Evolutionary conservation across 2,797 vertebrate species (phyloP).

Genomic region (Semaprochilodus insignis): DNA sequence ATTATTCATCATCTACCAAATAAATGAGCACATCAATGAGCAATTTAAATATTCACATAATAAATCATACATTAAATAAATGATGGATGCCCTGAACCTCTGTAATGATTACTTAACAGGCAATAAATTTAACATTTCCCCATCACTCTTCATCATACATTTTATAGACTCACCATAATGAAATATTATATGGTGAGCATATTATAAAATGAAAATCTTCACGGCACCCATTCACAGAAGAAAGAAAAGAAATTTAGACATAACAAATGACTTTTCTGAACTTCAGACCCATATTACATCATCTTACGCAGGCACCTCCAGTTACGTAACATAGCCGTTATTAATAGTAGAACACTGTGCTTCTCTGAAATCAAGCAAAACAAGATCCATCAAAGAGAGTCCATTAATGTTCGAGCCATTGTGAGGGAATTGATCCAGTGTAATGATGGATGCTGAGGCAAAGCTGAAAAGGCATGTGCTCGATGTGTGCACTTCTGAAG

Average conservation of each 20-base stretch:
- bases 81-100: not conserved
- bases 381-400: constrained; percentile 67
- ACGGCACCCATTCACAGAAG: no score
- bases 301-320: not conserved
- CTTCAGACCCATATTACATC: not conserved
- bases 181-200: not conserved
- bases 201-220: not conserved
- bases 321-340: constrained; percentile 43
- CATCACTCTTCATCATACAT: not conserved
- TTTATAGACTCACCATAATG: not conserved
- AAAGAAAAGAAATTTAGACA: not conserved
- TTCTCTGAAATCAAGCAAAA: constrained; percentile 71
- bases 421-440: constrained; percentile 13
- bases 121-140: not conserved
- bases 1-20: not conserved
- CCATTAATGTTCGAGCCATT: constrained; percentile 69
- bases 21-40: not conserved
- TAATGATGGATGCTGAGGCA: not conserved
- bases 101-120: not conserved
- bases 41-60: not conserved
- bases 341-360: constrained; percentile 68
- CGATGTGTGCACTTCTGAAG: not conserved
- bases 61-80: not conserved
- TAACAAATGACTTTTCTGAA: not conserved
- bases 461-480: not conserved